Evolutionary conservation across 1,140 invertebrate species (phyloP).

Genomic region (Drosophila serrata): DNA sequence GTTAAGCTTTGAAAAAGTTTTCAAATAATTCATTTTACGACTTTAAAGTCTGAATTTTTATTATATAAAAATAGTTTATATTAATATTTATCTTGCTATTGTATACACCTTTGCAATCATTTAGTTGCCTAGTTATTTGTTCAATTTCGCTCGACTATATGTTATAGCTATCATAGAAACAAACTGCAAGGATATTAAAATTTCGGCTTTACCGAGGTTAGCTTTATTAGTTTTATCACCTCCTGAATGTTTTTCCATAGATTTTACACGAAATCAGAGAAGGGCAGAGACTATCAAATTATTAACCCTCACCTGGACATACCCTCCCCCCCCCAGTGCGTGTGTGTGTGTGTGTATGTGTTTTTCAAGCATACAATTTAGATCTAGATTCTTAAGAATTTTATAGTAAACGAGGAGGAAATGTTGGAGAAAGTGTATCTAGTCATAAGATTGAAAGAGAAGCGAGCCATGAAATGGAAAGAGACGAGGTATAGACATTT

Average conservation of each 20-base stretch:
- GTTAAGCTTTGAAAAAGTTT: neutral
- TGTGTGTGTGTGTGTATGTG: constrained; percentile 12
- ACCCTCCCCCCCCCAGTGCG: neutral
- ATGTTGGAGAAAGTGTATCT: constrained; percentile 50
- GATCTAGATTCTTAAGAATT: neutral
- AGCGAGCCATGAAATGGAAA: constrained; percentile 11
- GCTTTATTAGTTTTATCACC: neutral
- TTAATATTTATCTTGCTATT: neutral
- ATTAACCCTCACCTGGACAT: neutral
- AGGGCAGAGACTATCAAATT: constrained; percentile 29
- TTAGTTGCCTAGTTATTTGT: neutral
- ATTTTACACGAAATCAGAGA: neutral
- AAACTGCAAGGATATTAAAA: neutral
- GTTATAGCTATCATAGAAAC: neutral
- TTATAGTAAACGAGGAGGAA: neutral
- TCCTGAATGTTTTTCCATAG: neutral
- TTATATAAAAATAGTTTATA: neutral
- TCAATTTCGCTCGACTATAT: neutral
- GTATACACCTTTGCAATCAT: neutral
- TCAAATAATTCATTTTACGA: neutral
- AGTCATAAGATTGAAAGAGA: constrained; percentile 58
- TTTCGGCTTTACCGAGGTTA: constrained; percentile 1
- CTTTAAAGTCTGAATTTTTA: neutral
- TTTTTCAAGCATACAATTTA: constrained; percentile 15
- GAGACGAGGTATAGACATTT: neutral